Conservation (phyloP, 2,113 vertebrate genomes). For the Plecturocebus donacophilus region DNA sequence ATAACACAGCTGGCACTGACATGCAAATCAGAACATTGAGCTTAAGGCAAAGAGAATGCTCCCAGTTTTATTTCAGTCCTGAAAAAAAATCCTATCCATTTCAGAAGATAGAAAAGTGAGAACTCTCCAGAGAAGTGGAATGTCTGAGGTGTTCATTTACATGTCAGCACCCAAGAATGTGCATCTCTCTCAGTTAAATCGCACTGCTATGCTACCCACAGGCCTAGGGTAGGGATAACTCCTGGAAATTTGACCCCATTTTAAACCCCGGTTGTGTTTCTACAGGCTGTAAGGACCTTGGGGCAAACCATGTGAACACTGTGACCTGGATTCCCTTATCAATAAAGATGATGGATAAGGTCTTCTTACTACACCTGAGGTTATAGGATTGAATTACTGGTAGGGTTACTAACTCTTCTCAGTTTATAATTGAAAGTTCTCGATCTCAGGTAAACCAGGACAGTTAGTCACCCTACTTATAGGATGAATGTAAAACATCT, state of each 20-base stretch:
- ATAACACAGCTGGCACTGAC: neutral
- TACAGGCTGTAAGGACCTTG: neutral
- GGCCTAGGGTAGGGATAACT: too few species aligned
- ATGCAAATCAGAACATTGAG: slow-evolving; percentile 29
- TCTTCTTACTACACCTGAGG: neutral
- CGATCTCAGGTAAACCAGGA: neutral
- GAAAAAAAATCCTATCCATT: neutral
- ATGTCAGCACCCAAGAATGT: neutral
- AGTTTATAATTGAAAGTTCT: neutral
- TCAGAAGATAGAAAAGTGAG: neutral
- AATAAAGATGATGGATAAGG: neutral
- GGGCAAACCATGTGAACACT: neutral
- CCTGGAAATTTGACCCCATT: neutral
- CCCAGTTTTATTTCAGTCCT: slow-evolving; percentile 17
- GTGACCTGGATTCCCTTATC: neutral
- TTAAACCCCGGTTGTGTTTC: neutral
- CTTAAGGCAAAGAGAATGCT: slow-evolving; percentile 39
- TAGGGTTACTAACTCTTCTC: neutral
- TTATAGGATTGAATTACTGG: neutral
- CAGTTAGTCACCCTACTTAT: neutral
- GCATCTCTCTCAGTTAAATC: neutral
- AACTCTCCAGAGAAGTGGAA: slow-evolving; percentile 31
- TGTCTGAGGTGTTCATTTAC: neutral
- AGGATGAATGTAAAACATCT: neutral
- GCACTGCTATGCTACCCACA: neutral